Percentiles rank a stretch among this genome's conserved stretches.
These are phyloP conservation scores for Clarias batrachus DNA, from an alignment of 2,113 vertebrate genomes.

Conservation along the genomic window DNA sequence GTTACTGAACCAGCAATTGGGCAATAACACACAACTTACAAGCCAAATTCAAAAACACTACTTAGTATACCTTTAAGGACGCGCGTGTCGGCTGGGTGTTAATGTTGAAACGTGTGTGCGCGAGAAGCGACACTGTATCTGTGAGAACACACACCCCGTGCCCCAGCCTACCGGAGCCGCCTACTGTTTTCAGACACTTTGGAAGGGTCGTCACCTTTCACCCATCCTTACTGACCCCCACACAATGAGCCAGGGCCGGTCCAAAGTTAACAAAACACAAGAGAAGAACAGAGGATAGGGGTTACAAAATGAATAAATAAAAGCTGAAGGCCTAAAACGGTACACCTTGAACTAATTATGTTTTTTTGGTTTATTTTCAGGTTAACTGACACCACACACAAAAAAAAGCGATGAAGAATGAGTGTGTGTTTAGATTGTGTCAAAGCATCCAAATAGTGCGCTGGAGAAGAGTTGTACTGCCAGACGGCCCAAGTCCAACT, in stretches of 20 bases:
- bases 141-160: constrained; percentile 35
- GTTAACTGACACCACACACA: background rate
- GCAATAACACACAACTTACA: constrained; percentile 7
- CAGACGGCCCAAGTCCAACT: background rate
- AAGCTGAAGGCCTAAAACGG: background rate
- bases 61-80: constrained; percentile 1
- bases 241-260: constrained; percentile 46
- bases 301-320: background rate
- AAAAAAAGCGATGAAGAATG: background rate
- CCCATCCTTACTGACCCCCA: constrained; percentile 53
- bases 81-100: constrained; percentile 11
- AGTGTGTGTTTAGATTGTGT: background rate
- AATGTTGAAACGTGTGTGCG: constrained; percentile 32
- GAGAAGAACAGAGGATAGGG: constrained; percentile 2
- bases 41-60: constrained; percentile 22
- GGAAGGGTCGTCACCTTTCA: constrained; percentile 51
- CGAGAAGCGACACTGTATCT: constrained; percentile 44
- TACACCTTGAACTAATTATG: background rate
- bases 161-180: constrained; percentile 49
- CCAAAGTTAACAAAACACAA: constrained; percentile 50
- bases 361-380: background rate
- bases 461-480: background rate
- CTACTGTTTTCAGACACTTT: constrained; percentile 53
- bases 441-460: background rate
- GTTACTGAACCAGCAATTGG: background rate